Evolutionary conservation across 92 coral and sea anemone species (phyloP), one percentile per base, ranked within the genome.

Genomic region (Epizoanthus rinbou): DNA sequence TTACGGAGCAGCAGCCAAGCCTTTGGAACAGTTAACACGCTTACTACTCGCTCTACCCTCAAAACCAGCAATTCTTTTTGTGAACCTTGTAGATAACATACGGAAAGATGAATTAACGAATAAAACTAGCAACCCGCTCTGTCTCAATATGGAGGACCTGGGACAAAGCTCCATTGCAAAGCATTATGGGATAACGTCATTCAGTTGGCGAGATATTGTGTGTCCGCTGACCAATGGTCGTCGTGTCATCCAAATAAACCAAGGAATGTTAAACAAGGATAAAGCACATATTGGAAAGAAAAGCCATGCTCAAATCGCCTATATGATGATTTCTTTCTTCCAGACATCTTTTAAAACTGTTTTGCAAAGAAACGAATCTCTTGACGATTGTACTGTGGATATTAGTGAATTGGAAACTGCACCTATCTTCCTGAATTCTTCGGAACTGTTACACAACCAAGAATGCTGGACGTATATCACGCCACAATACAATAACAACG

Each of bases 181-280:
- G 47, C 85, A 84, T 66, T 93, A 93, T 87, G 89, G 90, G 41
- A 86, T 93, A 58, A 88, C 94, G 0, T 76, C 87, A 53, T 63
- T 93, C 70, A 91, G 92, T 70, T 88, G 87, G 92, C 97, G 97
- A 7, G 97, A 93, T 15, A 79, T 80, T 64, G 84, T 90, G 2
- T 93, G 97, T 60, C 97, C 97, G 79, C 81, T 68, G 73, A 16
- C 59, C 14, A 57, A 35, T 22, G 31, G 69, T 14, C 47, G 52
- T 57, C 79, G 64, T 17, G 69, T 60, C 25, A 65, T 80, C 35
- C 64, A 73, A 21, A 56, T 57, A 18, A 75, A 82, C 18, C 50
- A 75, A 16, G 73, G 84, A 52, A 87, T 71, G 83, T 74, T 87
- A 23, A 86, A 84, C 63, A 45, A 56, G 17, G 93, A 90, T 53